Percentiles rank a stretch among this genome's conserved stretches.
These are phyloP conservation scores for Stegana nigrithorax DNA, from an alignment of 2,888 invertebrate genomes.

Conservation along the genomic window DNA sequence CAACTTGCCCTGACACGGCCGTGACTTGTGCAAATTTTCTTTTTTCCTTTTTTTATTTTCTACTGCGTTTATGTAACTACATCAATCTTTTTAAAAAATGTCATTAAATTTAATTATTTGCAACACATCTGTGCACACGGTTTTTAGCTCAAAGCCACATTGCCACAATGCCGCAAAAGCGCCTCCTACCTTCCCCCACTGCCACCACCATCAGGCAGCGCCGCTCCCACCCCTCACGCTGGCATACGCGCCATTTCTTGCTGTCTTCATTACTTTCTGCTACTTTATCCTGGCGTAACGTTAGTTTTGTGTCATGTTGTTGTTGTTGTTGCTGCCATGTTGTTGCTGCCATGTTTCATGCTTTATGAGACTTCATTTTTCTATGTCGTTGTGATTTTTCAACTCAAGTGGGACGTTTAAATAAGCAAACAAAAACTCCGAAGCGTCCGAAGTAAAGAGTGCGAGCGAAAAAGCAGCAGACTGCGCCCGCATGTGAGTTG, in stretches of 20 bases:
- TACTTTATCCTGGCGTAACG: too few relatives aligned
- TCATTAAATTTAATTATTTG: constrained; percentile 44
- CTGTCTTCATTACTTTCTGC: not conserved
- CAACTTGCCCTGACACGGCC: too few relatives aligned
- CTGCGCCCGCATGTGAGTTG: not conserved
- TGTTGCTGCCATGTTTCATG: not conserved
- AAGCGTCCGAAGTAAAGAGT: not conserved
- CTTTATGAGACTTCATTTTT: constrained; percentile 18
- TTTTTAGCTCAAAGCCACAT: too few relatives aligned
- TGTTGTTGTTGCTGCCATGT: not conserved
- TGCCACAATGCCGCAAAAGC: too few relatives aligned
- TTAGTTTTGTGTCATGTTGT: not conserved
- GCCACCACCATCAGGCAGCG: too few relatives aligned
- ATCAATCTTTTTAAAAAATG: constrained; percentile 26
- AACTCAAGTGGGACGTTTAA: constrained; percentile 13
- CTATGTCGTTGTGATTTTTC: constrained; percentile 13
- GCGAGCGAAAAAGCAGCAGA: not conserved
- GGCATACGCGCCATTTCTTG: not conserved
- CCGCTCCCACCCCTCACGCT: not conserved
- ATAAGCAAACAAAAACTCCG: not conserved
- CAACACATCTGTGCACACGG: constrained; percentile 37
- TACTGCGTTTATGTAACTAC: constrained; percentile 5
- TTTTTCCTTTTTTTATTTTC: not conserved
- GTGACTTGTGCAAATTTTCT: too few relatives aligned
- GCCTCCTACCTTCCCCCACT: too few relatives aligned